These are phyloP conservation scores for Tragelaphus eurycerus DNA, from an alignment of 2,797 vertebrate genomes.

Conservation along the genomic window DNA sequence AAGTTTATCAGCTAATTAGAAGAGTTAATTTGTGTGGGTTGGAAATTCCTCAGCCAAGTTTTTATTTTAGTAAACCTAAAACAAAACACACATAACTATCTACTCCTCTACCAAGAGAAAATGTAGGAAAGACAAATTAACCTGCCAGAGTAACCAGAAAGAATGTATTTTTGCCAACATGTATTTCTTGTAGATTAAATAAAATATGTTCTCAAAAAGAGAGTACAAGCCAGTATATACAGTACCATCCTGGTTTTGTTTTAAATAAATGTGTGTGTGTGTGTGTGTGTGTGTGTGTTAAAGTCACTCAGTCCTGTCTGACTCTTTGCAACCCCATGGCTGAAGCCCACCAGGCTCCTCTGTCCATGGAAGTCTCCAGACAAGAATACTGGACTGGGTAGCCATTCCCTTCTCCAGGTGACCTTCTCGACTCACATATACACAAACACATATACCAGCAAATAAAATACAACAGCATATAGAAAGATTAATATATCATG, in stretches of 20 bases:
- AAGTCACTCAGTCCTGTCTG: background rate
- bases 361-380: background rate
- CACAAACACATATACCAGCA: background rate
- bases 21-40: background rate
- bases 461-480: background rate
- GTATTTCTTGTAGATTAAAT: conserved; percentile 3
- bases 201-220: conserved; percentile 34
- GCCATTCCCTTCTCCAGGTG: background rate
- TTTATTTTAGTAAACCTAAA: conserved; percentile 43
- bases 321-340: background rate
- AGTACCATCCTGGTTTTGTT: background rate
- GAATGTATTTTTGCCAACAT: background rate
- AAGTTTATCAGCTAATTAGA: conserved; percentile 48
- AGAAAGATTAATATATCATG: background rate
- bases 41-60: conserved; percentile 23
- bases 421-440: background rate
- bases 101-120: conserved; percentile 3
- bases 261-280: background rate
- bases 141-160: background rate
- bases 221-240: background rate
- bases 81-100: conserved; percentile 10
- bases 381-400: background rate
- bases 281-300: background rate
- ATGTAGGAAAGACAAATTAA: background rate
- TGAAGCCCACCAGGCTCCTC: background rate